Evolutionary conservation across 1,140 invertebrate genomes (phyloP).

Genomic region (Oncopeltus fasciatus): DNA sequence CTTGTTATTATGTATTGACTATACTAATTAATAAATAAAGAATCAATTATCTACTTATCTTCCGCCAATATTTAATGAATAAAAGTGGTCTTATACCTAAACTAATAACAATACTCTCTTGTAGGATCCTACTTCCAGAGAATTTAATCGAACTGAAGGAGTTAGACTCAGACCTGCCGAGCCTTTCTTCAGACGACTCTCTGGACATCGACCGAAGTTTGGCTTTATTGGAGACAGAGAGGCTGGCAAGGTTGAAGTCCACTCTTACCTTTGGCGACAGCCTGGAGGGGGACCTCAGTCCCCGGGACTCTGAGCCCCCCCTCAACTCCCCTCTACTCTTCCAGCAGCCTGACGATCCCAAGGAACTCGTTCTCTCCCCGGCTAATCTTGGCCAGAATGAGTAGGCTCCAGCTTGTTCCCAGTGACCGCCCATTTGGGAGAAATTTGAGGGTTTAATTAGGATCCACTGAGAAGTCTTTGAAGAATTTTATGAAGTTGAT

Average conservation of each 20-base stretch:
- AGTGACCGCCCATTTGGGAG: too few relatives aligned
- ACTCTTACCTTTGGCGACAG: conserved; percentile 25
- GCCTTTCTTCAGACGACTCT: conserved; percentile 21
- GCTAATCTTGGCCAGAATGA: conserved; percentile 20
- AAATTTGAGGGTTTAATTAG: too few relatives aligned
- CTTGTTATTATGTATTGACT: too few relatives aligned
- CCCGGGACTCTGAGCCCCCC: conserved; percentile 18
- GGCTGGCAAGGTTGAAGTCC: conserved; percentile 23
- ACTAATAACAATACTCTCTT: too few relatives aligned
- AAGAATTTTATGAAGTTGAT: too few relatives aligned
- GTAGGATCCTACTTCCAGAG: conserved; percentile 19
- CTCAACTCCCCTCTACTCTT: conserved; percentile 12
- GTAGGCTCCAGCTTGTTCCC: conserved; percentile 3
- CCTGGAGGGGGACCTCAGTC: conserved; percentile 18
- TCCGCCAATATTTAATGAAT: too few relatives aligned
- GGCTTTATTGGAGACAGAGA: conserved; percentile 15
- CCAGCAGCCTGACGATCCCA: conserved; percentile 1
- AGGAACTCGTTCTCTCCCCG: conserved; percentile 22
- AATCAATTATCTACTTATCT: too few relatives aligned
- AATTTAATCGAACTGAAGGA: conserved; percentile 20
- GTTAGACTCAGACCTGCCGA: conserved; percentile 19
- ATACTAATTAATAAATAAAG: too few relatives aligned
- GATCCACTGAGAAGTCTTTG: too few relatives aligned
- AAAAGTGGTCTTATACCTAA: too few relatives aligned
- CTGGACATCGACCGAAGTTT: conserved; percentile 18